Conservation (phyloP, 2,888 invertebrate species). For the Eupeodes luniger region DNA sequence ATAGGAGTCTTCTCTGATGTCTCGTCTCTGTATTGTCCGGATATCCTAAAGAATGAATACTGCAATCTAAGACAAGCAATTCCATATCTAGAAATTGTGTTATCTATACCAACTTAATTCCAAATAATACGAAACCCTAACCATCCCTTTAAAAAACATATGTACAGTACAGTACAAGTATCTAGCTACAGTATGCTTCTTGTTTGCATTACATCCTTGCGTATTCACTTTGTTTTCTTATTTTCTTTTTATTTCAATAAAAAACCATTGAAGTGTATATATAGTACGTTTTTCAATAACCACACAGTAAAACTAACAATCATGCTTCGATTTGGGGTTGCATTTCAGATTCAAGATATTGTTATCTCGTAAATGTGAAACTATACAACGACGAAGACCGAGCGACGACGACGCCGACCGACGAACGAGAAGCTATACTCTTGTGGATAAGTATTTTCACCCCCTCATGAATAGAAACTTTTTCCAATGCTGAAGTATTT, state of each 20-base stretch:
- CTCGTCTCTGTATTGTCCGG: neutral
- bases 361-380: slow-evolving; percentile 31
- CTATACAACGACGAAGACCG: neutral
- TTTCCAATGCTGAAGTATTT: slow-evolving; percentile 7
- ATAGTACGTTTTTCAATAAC: slow-evolving; percentile 49
- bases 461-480: slow-evolving; percentile 36
- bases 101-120: neutral
- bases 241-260: slow-evolving; percentile 41
- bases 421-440: slow-evolving; percentile 1
- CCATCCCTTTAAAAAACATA: neutral
- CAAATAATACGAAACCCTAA: neutral
- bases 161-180: neutral
- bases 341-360: slow-evolving; percentile 43
- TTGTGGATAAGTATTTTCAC: slow-evolving; percentile 14
- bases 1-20: neutral
- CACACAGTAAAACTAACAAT: slow-evolving; percentile 48
- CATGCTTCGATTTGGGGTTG: slow-evolving; percentile 45
- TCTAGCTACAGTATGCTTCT: no score
- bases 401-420: no score
- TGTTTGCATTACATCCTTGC: neutral
- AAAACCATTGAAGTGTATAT: slow-evolving; percentile 48
- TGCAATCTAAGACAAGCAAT: slow-evolving; percentile 1
- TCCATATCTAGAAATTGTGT: neutral
- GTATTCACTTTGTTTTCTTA: neutral
- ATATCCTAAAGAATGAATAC: neutral